These are phyloP conservation scores for Rhizomys pruinosus DNA, from an alignment of 2,113 vertebrate species.

Conservation along the genomic window DNA sequence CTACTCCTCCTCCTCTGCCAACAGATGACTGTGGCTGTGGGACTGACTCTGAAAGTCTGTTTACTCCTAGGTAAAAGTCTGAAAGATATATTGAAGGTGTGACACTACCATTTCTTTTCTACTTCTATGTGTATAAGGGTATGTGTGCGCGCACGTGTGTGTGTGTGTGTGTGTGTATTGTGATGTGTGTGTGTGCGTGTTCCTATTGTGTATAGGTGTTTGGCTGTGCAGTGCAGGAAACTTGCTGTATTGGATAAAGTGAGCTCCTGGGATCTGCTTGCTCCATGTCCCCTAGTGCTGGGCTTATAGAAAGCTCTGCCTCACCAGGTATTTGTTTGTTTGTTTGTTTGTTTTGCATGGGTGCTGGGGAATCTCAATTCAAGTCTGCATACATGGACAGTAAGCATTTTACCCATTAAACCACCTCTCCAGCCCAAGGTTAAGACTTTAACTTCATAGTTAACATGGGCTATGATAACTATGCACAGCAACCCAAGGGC, in stretches of 20 bases:
- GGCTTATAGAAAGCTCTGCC: neutral
- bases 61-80: neutral
- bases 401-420: no score
- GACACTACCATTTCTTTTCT: neutral
- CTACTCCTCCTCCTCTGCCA: fast-evolving
- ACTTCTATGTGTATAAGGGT: neutral
- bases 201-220: no score
- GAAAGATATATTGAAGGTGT: constrained; percentile 10
- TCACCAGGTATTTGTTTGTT: neutral
- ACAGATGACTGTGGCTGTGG: neutral
- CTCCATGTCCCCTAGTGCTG: neutral
- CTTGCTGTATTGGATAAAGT: neutral
- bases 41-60: neutral
- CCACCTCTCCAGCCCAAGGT: neutral
- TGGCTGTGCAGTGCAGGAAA: neutral
- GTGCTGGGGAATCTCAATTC: no score
- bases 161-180: neutral
- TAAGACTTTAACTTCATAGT: neutral
- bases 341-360: neutral
- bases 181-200: no score
- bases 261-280: neutral
- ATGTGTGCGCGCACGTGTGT: neutral
- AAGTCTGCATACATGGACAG: neutral
- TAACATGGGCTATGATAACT: no score
- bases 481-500: neutral